Percentiles rank a stretch among this genome's conserved stretches.
phyloP scores from a whole-genome alignment of 35 echinoderm and acorn worm species.

The Heliocidaris erythrogramma region DNA sequence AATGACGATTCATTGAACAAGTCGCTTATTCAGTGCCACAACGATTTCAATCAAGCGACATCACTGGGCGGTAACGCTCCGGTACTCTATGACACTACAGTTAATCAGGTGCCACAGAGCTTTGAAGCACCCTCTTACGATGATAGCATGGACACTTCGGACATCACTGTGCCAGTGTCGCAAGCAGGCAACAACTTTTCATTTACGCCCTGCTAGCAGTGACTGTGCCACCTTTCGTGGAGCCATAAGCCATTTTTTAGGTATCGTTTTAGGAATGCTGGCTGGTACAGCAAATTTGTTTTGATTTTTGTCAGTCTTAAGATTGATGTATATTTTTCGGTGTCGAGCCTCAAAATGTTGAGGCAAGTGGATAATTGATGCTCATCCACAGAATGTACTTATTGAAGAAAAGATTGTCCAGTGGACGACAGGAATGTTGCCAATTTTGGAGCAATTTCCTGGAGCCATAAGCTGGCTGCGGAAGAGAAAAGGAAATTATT shows the following conservation, averaged over 20 bases:
- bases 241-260: not conserved
- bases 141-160: conserved; percentile 75
- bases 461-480: not conserved
- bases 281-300: conserved; percentile 54
- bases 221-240: not conserved
- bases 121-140: conserved; percentile 65
- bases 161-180: conserved; percentile 56
- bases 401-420: conserved; percentile 44
- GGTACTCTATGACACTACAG: not conserved
- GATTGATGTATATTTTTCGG: not conserved
- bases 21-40: conserved; percentile 30
- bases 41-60: conserved; percentile 34
- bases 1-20: conserved; percentile 55
- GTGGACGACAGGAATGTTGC: not conserved
- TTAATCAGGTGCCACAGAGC: conserved; percentile 16
- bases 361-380: not conserved
- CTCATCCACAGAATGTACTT: conserved; percentile 28
- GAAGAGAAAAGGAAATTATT: not conserved
- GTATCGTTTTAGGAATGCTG: conserved; percentile 39
- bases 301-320: not conserved
- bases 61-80: conserved; percentile 12
- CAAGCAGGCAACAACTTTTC: conserved; percentile 67
- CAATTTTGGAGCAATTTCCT: conserved; percentile 7
- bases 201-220: conserved; percentile 51
- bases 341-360: not conserved